Base-by-base conservation (phyloP, 2,113 vertebrate species). In the Brachyistius frenatus region DNA sequence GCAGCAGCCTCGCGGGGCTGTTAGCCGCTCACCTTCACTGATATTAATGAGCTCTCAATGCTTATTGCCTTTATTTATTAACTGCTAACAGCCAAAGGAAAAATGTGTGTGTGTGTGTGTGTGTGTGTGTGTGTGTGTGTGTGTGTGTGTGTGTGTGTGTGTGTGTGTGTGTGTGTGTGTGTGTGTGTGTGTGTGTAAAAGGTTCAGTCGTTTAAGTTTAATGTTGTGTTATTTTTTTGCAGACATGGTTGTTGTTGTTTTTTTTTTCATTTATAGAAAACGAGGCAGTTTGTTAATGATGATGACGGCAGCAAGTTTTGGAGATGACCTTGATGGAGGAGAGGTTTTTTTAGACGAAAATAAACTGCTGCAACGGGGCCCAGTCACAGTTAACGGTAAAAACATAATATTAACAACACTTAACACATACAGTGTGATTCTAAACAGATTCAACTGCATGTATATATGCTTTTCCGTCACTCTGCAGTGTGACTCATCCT, bases 51-150 rank as follows among this genome's bases (percentile, higher is more conserved):
- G 78, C 76, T 82, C 76, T 70, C 68, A 70, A 74, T 53, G 70
- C 86, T 86, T 73, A 80, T 80, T 90, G 67, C 72, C 80, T 81
- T 78, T 84, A 84, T 88, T 86, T 88, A 88, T 84, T 86, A 88
- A 80, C 67, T 31, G 65, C 80, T 84, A 83, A 90, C 72, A 65
- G 75, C 78, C 78, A 76, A 39, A 63, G 41, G 73, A 65, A 53
- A 35, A 31, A 11, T 30, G 60, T 33, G 52, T 37, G 30, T 46
- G 79, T 50, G 35, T 55, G 35, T 55, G 44, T 47, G 33, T 50
- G 62, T 50, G 36, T 56, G 50, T 70, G 35, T 57, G 60, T 72
- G 73, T 75, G 1, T 66, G 33, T 39, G 50, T 56, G 62, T 47
- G 62, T 47, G 53, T 16, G 41, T 37, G 64, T 53, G 46, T 53